Evolutionary conservation across 2,113 vertebrate species (phyloP).

Genomic region (Phoenicopterus ruber): DNA sequence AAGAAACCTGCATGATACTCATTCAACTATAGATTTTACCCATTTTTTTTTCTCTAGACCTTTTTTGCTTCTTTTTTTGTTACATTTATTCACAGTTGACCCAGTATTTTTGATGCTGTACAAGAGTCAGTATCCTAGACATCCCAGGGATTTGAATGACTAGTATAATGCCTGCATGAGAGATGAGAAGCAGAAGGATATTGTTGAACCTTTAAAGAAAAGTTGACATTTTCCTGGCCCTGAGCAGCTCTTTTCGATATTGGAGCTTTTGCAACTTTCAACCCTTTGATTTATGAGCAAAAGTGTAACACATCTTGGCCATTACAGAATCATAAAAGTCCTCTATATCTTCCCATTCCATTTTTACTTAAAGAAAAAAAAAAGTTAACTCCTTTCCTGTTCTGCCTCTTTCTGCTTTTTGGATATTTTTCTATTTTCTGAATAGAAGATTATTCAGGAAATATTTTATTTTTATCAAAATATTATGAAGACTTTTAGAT

Average conservation of each 20-base stretch:
- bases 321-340: constrained; percentile 66
- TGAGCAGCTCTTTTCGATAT: constrained; percentile 60
- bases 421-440: background rate
- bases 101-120: constrained; percentile 62
- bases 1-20: background rate
- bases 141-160: constrained; percentile 70
- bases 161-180: constrained; percentile 62
- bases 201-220: constrained; percentile 72
- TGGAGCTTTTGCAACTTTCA: constrained; percentile 63
- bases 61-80: background rate
- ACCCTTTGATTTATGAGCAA: constrained; percentile 72
- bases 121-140: constrained; percentile 43
- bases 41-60: background rate
- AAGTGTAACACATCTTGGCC: constrained; percentile 53
- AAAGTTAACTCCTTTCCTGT: constrained; percentile 15
- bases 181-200: constrained; percentile 68
- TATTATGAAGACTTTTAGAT: background rate
- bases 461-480: background rate
- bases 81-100: constrained; percentile 64
- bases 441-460: background rate
- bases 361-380: constrained; percentile 52
- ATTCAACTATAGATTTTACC: background rate
- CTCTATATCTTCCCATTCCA: constrained; percentile 46
- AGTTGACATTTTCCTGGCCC: constrained; percentile 68
- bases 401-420: background rate